These are phyloP conservation scores for Apostichopus japonicus DNA, from an alignment of 35 echinoderm and acorn worm species.

Conservation along the genomic window DNA sequence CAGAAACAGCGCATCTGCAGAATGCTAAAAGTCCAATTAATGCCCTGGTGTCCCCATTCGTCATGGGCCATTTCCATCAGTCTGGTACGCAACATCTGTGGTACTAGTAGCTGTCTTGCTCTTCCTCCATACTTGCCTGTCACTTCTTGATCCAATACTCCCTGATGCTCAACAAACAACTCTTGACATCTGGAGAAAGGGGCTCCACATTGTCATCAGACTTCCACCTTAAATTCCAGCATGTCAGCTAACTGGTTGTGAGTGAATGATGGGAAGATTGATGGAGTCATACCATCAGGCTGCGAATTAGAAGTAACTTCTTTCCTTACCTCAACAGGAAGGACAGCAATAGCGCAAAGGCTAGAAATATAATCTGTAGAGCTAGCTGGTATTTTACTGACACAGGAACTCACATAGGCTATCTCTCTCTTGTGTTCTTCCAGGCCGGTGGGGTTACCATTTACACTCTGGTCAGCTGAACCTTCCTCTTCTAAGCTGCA, in stretches of 20 bases:
- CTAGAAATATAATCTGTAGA: too few relatives aligned
- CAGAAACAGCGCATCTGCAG: conserved; percentile 58
- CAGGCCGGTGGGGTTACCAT: background rate
- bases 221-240: background rate
- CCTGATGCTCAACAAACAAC: conserved; percentile 4
- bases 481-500: background rate
- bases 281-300: background rate
- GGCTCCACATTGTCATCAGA: background rate
- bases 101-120: conserved; percentile 8
- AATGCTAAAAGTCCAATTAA: background rate
- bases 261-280: background rate
- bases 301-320: too few relatives aligned
- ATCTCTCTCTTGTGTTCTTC: too few relatives aligned
- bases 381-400: too few relatives aligned
- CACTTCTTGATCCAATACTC: background rate
- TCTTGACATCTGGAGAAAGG: background rate
- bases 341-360: too few relatives aligned
- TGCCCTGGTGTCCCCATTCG: too few relatives aligned
- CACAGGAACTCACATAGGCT: too few relatives aligned
- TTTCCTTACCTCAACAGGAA: too few relatives aligned
- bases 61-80: background rate
- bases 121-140: background rate
- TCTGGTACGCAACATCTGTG: background rate
- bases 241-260: background rate
- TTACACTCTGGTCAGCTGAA: background rate